Percentiles rank a stretch among this genome's conserved stretches.
Evolutionary conservation across 2,888 invertebrate genomes (phyloP).

Genomic region (Tuberolachnus salignus): DNA sequence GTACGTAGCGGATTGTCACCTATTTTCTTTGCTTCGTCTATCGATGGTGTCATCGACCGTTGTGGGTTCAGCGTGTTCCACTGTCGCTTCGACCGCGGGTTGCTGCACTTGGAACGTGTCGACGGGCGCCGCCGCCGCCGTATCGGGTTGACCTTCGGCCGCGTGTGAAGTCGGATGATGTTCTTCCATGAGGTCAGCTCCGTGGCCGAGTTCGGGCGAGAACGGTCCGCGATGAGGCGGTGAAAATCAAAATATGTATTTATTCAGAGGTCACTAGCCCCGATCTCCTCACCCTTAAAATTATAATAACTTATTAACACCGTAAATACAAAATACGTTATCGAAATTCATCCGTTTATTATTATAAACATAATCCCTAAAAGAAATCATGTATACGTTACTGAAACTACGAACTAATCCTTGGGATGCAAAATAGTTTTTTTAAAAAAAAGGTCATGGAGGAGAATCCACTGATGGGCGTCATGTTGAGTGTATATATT

Average conservation of each 20-base stretch:
- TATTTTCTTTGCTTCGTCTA: conserved; percentile 35
- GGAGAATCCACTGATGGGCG: neutral
- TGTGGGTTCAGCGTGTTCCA: conserved; percentile 2
- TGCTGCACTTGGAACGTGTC: conserved; percentile 24
- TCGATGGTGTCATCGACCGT: conserved; percentile 24
- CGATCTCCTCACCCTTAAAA: too few relatives aligned
- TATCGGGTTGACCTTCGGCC: conserved; percentile 20
- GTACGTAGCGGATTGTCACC: neutral
- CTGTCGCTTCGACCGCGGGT: neutral
- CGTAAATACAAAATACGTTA: too few relatives aligned
- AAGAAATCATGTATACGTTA: too few relatives aligned
- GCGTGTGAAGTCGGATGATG: conserved; percentile 25
- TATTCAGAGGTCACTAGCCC: too few relatives aligned
- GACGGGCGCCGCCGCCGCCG: neutral
- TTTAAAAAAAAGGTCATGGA: too few relatives aligned
- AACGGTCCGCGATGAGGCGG: conserved; percentile 24
- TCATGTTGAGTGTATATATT: neutral
- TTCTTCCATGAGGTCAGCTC: conserved; percentile 8
- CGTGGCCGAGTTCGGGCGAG: conserved; percentile 17
- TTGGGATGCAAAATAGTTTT: too few relatives aligned
- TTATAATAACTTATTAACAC: too few relatives aligned
- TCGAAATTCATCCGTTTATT: too few relatives aligned
- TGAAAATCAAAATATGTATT: too few relatives aligned
- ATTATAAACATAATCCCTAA: too few relatives aligned
- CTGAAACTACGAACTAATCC: too few relatives aligned